A percentile compares a stretch with the other conserved stretches of the same genome.
These are phyloP conservation scores for Hesperophylax magnus DNA, from an alignment of 1,140 invertebrate species.

Conservation along the genomic window DNA sequence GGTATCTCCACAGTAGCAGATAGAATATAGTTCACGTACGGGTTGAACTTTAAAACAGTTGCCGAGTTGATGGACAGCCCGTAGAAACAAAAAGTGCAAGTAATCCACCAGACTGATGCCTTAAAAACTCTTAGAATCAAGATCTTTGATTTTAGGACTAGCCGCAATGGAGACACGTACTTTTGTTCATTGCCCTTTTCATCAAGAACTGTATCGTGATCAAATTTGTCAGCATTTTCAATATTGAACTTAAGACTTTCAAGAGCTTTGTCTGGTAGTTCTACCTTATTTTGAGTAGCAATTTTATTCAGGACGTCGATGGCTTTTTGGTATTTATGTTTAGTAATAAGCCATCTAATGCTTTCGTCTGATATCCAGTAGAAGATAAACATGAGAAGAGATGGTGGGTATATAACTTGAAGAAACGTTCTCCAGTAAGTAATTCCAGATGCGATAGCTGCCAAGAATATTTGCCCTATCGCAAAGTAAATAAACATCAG, in stretches of 20 bases:
- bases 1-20: slow-evolving; percentile 25
- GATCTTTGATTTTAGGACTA: too few relatives aligned
- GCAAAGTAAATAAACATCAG: slow-evolving; percentile 70
- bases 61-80: slow-evolving; percentile 68
- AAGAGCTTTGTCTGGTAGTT: slow-evolving; percentile 72
- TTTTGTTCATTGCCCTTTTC: slow-evolving; percentile 11
- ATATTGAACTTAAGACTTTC: slow-evolving; percentile 61
- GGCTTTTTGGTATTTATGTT: slow-evolving; percentile 76
- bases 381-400: slow-evolving; percentile 69
- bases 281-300: slow-evolving; percentile 76
- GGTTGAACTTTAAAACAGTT: background rate
- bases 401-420: slow-evolving; percentile 71
- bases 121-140: too few relatives aligned
- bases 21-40: slow-evolving; percentile 9
- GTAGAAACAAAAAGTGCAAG: slow-evolving; percentile 78
- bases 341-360: slow-evolving; percentile 78
- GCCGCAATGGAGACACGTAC: background rate
- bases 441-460: slow-evolving; percentile 71
- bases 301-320: slow-evolving; percentile 74
- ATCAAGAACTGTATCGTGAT: background rate
- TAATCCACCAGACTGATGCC: slow-evolving; percentile 77
- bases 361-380: slow-evolving; percentile 65
- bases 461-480: slow-evolving; percentile 72
- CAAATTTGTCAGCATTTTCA: slow-evolving; percentile 15
- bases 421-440: slow-evolving; percentile 74